These are phyloP conservation scores for Heliornis fulica DNA, from an alignment of 2,113 vertebrate genomes.

Conservation along the genomic window DNA sequence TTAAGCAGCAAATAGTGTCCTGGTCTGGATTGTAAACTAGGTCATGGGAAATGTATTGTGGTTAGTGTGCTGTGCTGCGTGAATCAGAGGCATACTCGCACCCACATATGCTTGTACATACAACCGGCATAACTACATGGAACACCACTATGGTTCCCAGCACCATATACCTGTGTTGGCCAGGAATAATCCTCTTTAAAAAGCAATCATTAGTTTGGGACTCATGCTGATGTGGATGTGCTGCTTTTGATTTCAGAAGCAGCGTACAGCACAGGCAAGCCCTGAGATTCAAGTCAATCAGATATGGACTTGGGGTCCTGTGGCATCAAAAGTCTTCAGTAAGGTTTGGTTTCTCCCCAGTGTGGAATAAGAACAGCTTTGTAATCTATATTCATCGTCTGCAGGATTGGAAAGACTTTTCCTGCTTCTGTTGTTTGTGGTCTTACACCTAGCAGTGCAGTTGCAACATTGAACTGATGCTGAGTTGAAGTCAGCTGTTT, in stretches of 20 bases:
- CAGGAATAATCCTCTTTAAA: background rate
- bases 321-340: background rate
- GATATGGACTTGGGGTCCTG: background rate
- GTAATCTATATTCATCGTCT: background rate
- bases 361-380: background rate
- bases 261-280: background rate
- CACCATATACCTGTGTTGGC: background rate
- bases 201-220: background rate
- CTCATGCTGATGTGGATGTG: background rate
- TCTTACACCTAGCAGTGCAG: background rate
- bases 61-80: rapidly evolving
- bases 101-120: background rate
- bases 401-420: background rate
- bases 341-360: background rate
- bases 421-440: background rate
- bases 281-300: background rate
- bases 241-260: background rate
- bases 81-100: background rate
- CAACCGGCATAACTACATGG: background rate
- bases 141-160: background rate
- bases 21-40: background rate
- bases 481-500: background rate
- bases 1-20: background rate
- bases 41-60: background rate
- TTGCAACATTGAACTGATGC: background rate